Evolutionary conservation across 1,140 invertebrate genomes (phyloP).

Genomic region (Bombus affinis): DNA sequence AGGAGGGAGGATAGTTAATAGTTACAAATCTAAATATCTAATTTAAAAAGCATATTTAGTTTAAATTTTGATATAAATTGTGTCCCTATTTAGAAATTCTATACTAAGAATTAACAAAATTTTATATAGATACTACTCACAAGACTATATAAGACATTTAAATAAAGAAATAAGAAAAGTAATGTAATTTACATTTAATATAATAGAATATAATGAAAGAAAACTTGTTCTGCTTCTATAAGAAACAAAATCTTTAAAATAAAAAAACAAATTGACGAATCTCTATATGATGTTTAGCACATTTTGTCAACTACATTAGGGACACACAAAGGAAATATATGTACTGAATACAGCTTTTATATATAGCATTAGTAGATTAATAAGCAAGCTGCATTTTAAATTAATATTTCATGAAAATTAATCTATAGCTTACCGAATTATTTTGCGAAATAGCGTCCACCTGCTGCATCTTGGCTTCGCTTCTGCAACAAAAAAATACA

Average conservation of each 20-base stretch:
- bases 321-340: slow-evolving; percentile 24
- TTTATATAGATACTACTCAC: not conserved
- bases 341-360: slow-evolving; percentile 54
- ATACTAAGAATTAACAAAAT: not conserved
- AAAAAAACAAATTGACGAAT: not conserved
- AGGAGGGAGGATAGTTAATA: not conserved
- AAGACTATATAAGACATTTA: not conserved
- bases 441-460: slow-evolving; percentile 84
- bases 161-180: not conserved
- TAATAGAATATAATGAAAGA: not conserved
- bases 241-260: not conserved
- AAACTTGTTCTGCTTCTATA: not conserved
- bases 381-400: slow-evolving; percentile 65
- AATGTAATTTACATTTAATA: not conserved
- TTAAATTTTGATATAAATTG: slow-evolving; percentile 22
- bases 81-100: not conserved
- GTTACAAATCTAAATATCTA: slow-evolving; percentile 23
- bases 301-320: slow-evolving; percentile 35
- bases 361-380: slow-evolving; percentile 65
- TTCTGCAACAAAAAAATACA: slow-evolving; percentile 77
- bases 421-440: slow-evolving; percentile 82
- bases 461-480: slow-evolving; percentile 84
- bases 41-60: slow-evolving; percentile 23
- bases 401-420: slow-evolving; percentile 18
- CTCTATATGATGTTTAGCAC: slow-evolving; percentile 36